These are phyloP conservation scores for Pterois miles DNA, from an alignment of 2,797 vertebrate species.

Conservation along the genomic window DNA sequence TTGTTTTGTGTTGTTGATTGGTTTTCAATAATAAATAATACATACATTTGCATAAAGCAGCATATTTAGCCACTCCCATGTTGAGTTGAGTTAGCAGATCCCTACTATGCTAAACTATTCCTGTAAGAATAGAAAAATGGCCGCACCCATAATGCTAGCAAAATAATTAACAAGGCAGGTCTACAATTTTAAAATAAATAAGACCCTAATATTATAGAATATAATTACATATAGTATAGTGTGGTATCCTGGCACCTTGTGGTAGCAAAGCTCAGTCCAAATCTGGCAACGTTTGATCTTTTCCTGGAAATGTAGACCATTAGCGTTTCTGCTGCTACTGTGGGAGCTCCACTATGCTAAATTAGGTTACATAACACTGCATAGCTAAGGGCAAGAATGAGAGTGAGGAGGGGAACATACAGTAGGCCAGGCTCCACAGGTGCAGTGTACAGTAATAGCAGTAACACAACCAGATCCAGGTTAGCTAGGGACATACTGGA, in stretches of 20 bases:
- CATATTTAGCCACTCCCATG: too few species aligned
- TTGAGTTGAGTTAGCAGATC: too few species aligned
- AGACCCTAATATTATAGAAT: not conserved
- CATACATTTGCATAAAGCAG: too few species aligned
- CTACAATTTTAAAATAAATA: not conserved
- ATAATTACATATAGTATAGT: not conserved
- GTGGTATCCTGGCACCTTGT: not conserved
- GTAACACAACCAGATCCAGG: conserved; percentile 25
- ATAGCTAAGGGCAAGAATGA: conserved; percentile 12
- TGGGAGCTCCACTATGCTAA: conserved; percentile 14
- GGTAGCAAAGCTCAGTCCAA: not conserved
- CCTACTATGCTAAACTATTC: too few species aligned
- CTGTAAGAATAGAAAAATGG: not conserved
- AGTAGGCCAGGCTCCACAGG: conserved; percentile 20
- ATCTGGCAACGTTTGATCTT: not conserved
- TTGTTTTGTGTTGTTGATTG: too few species aligned
- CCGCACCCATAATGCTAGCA: too few species aligned
- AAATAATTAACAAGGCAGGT: too few species aligned
- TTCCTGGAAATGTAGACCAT: conserved; percentile 25
- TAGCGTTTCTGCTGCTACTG: conserved; percentile 8
- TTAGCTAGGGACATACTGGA: too few species aligned
- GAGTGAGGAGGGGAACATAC: not conserved
- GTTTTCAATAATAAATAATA: too few species aligned
- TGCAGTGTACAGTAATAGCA: conserved; percentile 9
- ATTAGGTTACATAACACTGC: conserved; percentile 23